phyloP scores from a whole-genome alignment of 2,113 vertebrate species.

The Emydura subglobosa region DNA sequence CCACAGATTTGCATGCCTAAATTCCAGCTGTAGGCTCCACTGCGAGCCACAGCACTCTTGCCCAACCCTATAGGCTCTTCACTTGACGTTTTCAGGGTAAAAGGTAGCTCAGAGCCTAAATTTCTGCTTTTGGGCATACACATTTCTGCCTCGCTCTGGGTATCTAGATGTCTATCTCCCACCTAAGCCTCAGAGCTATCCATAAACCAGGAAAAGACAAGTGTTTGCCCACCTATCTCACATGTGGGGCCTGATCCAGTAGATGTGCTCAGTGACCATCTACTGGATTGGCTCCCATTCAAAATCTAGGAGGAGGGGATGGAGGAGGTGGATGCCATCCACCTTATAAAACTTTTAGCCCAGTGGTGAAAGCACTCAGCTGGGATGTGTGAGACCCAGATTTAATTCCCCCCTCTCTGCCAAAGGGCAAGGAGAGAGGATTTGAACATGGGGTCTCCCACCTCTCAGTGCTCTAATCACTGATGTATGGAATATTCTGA shows the following conservation, averaged over 20 bases:
- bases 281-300: background rate
- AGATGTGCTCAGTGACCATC: background rate
- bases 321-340: too few relatives aligned
- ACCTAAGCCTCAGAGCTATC: background rate
- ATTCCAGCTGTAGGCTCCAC: background rate
- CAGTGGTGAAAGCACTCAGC: background rate
- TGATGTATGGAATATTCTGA: background rate
- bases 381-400: background rate
- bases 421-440: background rate
- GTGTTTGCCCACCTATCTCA: background rate
- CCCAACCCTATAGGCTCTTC: background rate
- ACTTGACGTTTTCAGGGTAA: background rate
- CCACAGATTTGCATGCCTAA: background rate
- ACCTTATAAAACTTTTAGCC: background rate
- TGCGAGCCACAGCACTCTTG: background rate
- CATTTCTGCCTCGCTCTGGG: background rate
- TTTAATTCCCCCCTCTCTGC: background rate
- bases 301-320: background rate
- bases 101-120: too few relatives aligned
- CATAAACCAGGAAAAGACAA: background rate
- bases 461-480: background rate
- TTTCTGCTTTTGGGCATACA: background rate
- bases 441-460: background rate
- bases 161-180: background rate
- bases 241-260: background rate